A percentile compares a stretch with the other conserved stretches of the same genome.
Conservation (phyloP, 2,113 vertebrate species). For the Lanius ludovicianus region DNA sequence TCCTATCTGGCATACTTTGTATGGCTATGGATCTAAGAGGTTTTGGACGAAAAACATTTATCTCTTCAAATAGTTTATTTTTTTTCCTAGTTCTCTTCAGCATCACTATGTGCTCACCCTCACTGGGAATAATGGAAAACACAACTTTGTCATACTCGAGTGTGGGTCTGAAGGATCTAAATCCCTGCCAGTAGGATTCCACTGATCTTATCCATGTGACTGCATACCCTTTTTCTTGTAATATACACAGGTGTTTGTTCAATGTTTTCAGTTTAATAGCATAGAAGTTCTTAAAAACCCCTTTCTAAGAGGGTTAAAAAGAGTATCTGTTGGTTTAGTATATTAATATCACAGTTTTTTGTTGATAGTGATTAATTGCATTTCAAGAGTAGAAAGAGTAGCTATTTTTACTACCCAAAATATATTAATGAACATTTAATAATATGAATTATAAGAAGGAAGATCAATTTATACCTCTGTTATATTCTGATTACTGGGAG, state of each 20-base stretch:
- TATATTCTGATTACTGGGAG: background rate
- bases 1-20: background rate
- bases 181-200: background rate
- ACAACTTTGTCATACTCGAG: background rate
- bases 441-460: background rate
- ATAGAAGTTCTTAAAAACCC: background rate
- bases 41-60: background rate
- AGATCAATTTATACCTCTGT: background rate
- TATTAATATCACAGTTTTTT: background rate
- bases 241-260: background rate
- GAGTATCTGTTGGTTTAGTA: background rate
- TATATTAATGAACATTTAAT: background rate
- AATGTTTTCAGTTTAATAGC: background rate
- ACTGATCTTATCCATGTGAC: background rate
- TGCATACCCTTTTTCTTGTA: background rate
- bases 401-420: background rate
- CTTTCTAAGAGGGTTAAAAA: background rate
- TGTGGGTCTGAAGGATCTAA: background rate
- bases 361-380: background rate
- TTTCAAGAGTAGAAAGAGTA: background rate
- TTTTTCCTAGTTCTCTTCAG: background rate
- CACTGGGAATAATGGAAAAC: background rate
- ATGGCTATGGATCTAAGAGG: background rate
- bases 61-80: background rate
- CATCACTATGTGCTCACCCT: background rate